Evolutionary conservation across 2,113 vertebrate genomes (phyloP), one percentile per base, ranked within the genome.

Genomic region (Nycticryphes semicollaris): DNA sequence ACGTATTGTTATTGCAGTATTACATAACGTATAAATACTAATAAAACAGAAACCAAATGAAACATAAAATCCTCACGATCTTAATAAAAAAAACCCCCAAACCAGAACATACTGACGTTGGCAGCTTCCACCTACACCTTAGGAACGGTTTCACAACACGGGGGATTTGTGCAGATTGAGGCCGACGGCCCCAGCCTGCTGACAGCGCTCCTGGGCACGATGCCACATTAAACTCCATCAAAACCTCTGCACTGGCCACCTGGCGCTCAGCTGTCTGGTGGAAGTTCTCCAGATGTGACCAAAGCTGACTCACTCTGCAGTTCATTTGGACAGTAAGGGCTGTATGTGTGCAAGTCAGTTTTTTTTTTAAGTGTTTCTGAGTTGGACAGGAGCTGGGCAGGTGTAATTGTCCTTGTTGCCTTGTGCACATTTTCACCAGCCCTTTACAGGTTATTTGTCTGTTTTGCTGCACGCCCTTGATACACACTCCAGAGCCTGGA

Each of bases 301-400:
- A 23, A 51, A 51, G 18, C 9, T 11, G 31, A 73, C 79, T 31
- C 13, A 9, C 3, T 18, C 25, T 3, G 50, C 15, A 31, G 30
- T 23, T 66, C 25, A 19, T 68, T 60, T 50, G 41, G 22, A 83
- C 75, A 9, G 25, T 68, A 69, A 20, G 6, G 28, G 30, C 45
- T 64, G 4, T 21, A 21, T 3, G 14, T 5, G 22, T 10, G 8
- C 35, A 7, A 8, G 30, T 23, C 1, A 1, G 0, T 21, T 7
- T 39, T 82, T 57, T 70, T 21, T n/a, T n/a, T n/a, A n/a, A 21
- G 17, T 37, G 4, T 31, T 90, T 67, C 50, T 75, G 30, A 31
- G n/a, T 39, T 53, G 35, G 43, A 23, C 7, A 21, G 25, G 9
- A 48, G 16, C 35, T 63, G 33, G 48, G 53, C 35, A 31, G 3